A percentile compares a stretch with the other conserved stretches of the same genome.
Conservation (phyloP, 2,113 vertebrate species). For the Myiagra hebetior region DNA sequence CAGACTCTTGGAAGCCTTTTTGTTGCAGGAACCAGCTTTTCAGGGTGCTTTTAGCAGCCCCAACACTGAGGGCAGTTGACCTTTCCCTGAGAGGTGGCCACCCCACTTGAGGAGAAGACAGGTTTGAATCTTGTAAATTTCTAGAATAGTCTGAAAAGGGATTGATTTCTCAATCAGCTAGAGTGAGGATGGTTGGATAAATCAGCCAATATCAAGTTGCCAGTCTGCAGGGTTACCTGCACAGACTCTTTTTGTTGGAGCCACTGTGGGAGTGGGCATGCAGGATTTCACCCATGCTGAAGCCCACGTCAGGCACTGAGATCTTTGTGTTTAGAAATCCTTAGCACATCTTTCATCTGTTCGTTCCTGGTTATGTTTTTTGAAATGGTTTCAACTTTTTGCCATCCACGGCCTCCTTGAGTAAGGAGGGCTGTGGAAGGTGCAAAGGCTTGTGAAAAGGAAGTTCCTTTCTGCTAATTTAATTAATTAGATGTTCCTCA, state of each 20-base stretch:
- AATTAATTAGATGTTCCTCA: neutral
- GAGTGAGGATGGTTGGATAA: neutral
- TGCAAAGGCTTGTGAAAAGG: neutral
- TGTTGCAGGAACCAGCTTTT: neutral
- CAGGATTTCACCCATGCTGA: rapidly evolving
- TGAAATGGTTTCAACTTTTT: neutral
- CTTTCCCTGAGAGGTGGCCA: neutral
- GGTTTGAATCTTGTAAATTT: neutral
- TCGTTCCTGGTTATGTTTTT: neutral
- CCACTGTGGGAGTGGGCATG: neutral
- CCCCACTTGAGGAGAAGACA: neutral
- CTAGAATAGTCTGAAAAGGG: neutral
- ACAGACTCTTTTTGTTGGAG: neutral
- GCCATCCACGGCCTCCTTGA: neutral
- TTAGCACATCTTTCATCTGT: neutral
- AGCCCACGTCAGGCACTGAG: neutral
- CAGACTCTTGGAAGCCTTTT: neutral
- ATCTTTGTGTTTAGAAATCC: neutral
- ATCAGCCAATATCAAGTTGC: neutral
- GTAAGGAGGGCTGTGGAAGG: neutral
- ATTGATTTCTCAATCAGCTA: neutral
- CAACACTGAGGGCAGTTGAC: neutral
- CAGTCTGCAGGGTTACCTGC: neutral
- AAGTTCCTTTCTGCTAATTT: neutral
- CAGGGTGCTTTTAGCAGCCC: neutral